Conservation (phyloP, 2,797 vertebrate species). For the Oreonectes daqikongensis region DNA sequence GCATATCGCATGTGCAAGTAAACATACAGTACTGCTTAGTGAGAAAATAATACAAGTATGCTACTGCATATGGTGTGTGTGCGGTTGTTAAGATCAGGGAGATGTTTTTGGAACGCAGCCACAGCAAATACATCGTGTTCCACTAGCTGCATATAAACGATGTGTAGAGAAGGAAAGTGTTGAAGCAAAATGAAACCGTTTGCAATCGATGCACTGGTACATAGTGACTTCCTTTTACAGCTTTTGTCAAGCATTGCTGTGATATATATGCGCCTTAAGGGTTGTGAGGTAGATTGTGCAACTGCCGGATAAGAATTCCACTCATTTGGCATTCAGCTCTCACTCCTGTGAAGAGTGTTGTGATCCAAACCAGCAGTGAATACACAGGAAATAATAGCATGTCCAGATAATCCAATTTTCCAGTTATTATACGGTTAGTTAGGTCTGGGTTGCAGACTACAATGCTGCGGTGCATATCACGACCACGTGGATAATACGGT, state of each 20-base stretch:
- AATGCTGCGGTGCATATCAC: conserved; percentile 18
- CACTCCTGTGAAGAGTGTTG: conserved; percentile 18
- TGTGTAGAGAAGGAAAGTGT: conserved; percentile 15
- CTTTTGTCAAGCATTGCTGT: conserved; percentile 15
- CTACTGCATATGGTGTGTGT: conserved; percentile 15
- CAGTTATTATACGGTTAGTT: conserved; percentile 43
- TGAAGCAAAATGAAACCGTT: conserved; percentile 28
- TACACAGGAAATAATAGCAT: conserved; percentile 32
- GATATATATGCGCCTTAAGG: conserved; percentile 10
- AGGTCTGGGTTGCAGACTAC: conserved; percentile 12
- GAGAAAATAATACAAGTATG: neutral
- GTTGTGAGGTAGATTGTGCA: conserved; percentile 7
- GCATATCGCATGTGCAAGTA: no score
- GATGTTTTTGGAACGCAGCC: conserved; percentile 30
- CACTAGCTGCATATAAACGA: conserved; percentile 33
- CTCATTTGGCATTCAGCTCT: conserved; percentile 30
- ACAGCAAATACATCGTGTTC: conserved; percentile 11
- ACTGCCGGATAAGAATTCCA: neutral
- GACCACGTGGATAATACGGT: conserved; percentile 20
- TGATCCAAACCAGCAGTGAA: conserved; percentile 23
- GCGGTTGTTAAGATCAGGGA: conserved; percentile 23
- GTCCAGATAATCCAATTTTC: conserved; percentile 40
- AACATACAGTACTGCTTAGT: neutral
- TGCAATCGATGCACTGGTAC: conserved; percentile 8
- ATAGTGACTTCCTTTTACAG: conserved; percentile 14